A percentile compares a stretch with the other conserved stretches of the same genome.
Conservation (phyloP, 2,797 vertebrate species). For the Crax fasciolata region DNA sequence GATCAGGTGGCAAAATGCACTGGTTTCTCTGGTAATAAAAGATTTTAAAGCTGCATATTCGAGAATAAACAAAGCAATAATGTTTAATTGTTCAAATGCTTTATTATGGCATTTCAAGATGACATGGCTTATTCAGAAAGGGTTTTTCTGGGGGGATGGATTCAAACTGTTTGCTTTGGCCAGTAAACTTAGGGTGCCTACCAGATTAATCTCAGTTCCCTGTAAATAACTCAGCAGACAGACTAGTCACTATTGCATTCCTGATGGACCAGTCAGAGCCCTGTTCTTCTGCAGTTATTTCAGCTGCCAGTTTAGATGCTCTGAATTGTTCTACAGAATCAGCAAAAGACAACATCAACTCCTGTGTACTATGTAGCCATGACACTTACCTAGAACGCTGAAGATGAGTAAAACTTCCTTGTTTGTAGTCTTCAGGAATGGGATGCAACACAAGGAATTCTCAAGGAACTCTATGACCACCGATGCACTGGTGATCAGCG, state of each 20-base stretch:
- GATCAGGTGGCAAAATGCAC: not conserved
- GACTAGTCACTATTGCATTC: not conserved
- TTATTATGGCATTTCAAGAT: not conserved
- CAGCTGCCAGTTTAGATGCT: not conserved
- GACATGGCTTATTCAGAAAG: not conserved
- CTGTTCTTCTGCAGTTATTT: slow-evolving; percentile 1
- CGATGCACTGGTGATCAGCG: not conserved
- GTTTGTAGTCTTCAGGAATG: not conserved
- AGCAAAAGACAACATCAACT: not conserved
- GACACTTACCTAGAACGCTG: not conserved
- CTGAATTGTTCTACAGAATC: not conserved
- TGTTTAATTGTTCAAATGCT: slow-evolving; percentile 30
- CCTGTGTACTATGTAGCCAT: not conserved
- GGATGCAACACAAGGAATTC: not conserved
- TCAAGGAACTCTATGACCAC: not conserved
- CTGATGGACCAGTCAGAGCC: not conserved
- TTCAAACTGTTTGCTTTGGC: not conserved
- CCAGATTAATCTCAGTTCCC: not conserved
- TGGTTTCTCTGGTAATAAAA: slow-evolving; percentile 14
- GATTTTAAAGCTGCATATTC: not conserved
- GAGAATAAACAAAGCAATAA: slow-evolving; percentile 21
- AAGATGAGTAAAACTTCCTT: not conserved
- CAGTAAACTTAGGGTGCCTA: not conserved
- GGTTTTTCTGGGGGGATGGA: not conserved
- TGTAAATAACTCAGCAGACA: not conserved